A percentile compares a stretch with the other conserved stretches of the same genome.
These are phyloP conservation scores for Eupithecia subfuscata DNA, from an alignment of 2,888 invertebrate species.

Conservation along the genomic window DNA sequence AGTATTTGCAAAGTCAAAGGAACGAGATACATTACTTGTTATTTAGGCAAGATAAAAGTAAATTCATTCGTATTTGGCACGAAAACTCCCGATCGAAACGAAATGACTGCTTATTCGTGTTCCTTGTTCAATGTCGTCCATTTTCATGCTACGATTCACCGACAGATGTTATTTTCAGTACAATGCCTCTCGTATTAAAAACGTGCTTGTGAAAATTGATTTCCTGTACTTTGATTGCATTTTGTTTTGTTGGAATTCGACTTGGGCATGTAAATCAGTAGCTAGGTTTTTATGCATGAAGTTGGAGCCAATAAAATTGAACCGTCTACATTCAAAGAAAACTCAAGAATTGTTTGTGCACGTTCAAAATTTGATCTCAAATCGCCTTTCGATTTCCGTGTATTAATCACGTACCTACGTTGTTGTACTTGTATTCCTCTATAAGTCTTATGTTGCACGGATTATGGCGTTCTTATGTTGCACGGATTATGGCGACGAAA, in stretches of 20 bases:
- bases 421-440: too few relatives aligned
- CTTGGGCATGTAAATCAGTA: neutral
- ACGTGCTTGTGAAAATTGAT: constrained; percentile 34
- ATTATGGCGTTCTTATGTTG: too few relatives aligned
- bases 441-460: too few relatives aligned
- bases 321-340: too few relatives aligned
- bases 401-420: too few relatives aligned
- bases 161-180: constrained; percentile 38
- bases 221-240: constrained; percentile 30
- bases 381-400: neutral
- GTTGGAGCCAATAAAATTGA: too few relatives aligned
- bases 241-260: neutral
- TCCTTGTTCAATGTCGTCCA: constrained; percentile 28
- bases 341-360: too few relatives aligned
- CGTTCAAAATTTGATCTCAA: neutral
- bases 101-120: constrained; percentile 30
- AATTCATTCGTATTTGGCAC: constrained; percentile 27
- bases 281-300: neutral
- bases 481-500: too few relatives aligned
- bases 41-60: constrained; percentile 25
- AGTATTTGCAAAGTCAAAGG: neutral
- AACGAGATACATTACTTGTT: constrained; percentile 6
- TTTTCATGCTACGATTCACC: constrained; percentile 40
- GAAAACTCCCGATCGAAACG: constrained; percentile 26
- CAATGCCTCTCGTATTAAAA: constrained; percentile 28